These are phyloP conservation scores for Cryptus viduatorius DNA, from an alignment of 2,888 invertebrate genomes.

Conservation along the genomic window DNA sequence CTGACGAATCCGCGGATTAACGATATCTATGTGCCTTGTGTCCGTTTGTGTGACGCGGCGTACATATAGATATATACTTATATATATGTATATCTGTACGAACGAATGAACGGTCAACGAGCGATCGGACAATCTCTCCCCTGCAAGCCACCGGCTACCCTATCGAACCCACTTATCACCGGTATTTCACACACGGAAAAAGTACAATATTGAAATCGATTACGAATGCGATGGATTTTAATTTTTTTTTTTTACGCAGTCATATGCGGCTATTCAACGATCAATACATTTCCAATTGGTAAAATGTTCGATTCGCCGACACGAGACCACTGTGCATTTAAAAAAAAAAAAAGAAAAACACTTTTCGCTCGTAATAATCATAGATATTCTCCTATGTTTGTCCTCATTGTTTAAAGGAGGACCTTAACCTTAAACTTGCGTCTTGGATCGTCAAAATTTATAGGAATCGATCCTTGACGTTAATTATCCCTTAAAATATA, in stretches of 20 bases:
- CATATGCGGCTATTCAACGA: background rate
- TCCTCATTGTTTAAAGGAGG: no score
- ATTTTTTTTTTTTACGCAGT: background rate
- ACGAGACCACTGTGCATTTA: no score
- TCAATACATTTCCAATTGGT: background rate
- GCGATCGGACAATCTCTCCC: constrained; percentile 17
- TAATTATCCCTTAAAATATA: background rate
- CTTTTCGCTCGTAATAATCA: no score
- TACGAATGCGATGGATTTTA: constrained; percentile 9
- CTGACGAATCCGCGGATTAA: constrained; percentile 65
- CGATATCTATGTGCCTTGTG: constrained; percentile 35
- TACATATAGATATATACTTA: constrained; percentile 4
- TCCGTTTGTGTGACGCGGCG: constrained; percentile 37
- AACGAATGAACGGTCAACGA: constrained; percentile 57
- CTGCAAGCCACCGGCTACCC: background rate
- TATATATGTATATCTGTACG: constrained; percentile 3
- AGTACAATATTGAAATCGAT: background rate
- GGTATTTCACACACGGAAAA: constrained; percentile 14
- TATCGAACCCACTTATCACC: constrained; percentile 34
- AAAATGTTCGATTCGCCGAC: background rate
- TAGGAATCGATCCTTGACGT: no score
- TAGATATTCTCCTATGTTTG: no score
- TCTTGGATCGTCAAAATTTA: no score
- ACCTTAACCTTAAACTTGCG: no score
- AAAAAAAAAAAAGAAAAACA: no score